These are phyloP conservation scores for Tiaroga cobitis DNA, from an alignment of 2,797 vertebrate genomes.

Conservation along the genomic window DNA sequence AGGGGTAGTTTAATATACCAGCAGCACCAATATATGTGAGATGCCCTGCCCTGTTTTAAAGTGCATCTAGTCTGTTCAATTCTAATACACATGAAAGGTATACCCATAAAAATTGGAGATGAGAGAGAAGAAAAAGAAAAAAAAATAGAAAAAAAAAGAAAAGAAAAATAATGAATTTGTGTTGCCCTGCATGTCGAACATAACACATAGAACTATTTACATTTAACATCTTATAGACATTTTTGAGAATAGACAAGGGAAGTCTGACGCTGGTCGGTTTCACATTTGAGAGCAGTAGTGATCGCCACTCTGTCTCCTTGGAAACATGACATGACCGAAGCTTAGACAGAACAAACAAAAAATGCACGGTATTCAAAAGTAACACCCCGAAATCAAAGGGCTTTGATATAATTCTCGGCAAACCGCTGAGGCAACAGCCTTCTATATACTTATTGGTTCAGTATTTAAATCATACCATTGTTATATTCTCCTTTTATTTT, in stretches of 20 bases:
- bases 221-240: not conserved
- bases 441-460: not conserved
- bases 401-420: not conserved
- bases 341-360: not conserved
- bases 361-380: not conserved
- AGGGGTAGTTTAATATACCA: too few species aligned
- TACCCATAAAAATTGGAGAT: too few species aligned
- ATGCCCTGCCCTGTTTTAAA: too few species aligned
- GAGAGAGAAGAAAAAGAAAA: too few species aligned
- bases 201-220: conserved; percentile 11
- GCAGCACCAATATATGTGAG: too few species aligned
- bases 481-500: not conserved
- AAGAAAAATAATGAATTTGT: not conserved
- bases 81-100: too few species aligned
- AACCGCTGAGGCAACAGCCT: not conserved
- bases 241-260: not conserved
- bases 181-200: not conserved
- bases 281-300: not conserved
- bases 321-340: not conserved
- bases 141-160: too few species aligned
- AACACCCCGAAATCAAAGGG: not conserved
- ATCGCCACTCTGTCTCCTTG: not conserved
- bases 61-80: too few species aligned
- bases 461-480: not conserved
- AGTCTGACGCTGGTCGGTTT: not conserved